Conservation (phyloP, 2,797 vertebrate species). For the Enteromius anoplus region DNA sequence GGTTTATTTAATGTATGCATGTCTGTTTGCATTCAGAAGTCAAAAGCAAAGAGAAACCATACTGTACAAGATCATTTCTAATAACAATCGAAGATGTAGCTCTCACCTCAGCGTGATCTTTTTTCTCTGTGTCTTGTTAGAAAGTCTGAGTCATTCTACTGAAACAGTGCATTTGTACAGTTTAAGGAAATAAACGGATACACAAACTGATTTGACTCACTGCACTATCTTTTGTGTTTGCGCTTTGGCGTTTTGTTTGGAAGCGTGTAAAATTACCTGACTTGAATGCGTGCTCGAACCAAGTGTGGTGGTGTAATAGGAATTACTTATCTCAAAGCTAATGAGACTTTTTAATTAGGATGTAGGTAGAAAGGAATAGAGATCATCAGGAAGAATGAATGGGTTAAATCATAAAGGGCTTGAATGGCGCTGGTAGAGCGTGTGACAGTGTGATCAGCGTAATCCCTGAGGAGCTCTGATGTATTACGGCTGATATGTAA, state of each 20-base stretch:
- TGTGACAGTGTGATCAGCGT: slow-evolving; percentile 29
- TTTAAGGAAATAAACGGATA: background rate
- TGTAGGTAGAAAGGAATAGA: background rate
- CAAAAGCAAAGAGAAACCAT: background rate
- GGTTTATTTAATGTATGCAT: background rate
- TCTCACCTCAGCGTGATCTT: background rate
- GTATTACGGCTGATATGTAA: slow-evolving; percentile 45
- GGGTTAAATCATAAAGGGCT: slow-evolving; percentile 26
- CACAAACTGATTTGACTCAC: background rate
- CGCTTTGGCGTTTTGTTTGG: background rate
- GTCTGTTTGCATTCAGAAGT: background rate
- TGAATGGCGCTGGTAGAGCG: slow-evolving; percentile 27
- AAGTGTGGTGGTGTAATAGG: background rate
- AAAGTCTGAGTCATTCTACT: background rate
- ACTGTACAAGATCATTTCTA: background rate
- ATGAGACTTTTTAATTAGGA: slow-evolving; percentile 2
- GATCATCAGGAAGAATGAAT: slow-evolving; percentile 13
- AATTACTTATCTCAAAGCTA: background rate
- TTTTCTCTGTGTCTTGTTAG: background rate
- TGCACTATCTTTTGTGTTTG: background rate
- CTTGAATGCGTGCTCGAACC: background rate
- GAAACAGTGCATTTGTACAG: background rate
- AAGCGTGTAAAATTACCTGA: background rate
- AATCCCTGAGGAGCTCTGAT: slow-evolving; percentile 46
- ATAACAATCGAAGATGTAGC: background rate